Conservation (phyloP, 2,797 vertebrate genomes). For the Limnodromus scolopaceus region DNA sequence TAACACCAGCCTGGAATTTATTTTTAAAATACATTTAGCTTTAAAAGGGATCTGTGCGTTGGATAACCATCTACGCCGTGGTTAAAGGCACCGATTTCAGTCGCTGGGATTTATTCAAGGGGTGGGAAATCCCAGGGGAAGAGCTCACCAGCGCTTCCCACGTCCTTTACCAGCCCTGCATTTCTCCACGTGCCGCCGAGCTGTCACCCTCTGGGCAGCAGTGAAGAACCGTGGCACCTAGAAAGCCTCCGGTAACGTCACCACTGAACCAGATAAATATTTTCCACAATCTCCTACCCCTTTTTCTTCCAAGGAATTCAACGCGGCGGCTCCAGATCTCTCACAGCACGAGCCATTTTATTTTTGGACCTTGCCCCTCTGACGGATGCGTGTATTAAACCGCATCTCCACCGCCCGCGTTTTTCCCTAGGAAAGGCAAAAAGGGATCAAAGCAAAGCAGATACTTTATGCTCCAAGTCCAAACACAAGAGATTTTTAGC, state of each 20-base stretch:
- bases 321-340: background rate
- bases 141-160: background rate
- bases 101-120: background rate
- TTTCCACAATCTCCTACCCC: background rate
- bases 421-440: background rate
- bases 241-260: background rate
- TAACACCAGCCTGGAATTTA: background rate
- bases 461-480: rapidly evolving
- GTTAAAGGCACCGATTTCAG: background rate
- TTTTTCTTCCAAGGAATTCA: background rate
- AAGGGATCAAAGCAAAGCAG: background rate
- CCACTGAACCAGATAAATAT: background rate
- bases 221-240: rapidly evolving
- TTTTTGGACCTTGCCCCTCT: background rate
- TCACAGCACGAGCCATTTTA: rapidly evolving
- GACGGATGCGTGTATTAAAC: rapidly evolving
- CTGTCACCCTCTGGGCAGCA: background rate
- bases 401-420: background rate
- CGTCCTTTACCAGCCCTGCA: rapidly evolving
- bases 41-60: background rate
- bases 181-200: background rate
- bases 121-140: no score
- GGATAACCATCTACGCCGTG: rapidly evolving
- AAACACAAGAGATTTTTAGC: background rate
- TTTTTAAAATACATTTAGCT: background rate